Base-by-base conservation (phyloP, 23 tunicate species). In the Diplosoma virens region DNA sequence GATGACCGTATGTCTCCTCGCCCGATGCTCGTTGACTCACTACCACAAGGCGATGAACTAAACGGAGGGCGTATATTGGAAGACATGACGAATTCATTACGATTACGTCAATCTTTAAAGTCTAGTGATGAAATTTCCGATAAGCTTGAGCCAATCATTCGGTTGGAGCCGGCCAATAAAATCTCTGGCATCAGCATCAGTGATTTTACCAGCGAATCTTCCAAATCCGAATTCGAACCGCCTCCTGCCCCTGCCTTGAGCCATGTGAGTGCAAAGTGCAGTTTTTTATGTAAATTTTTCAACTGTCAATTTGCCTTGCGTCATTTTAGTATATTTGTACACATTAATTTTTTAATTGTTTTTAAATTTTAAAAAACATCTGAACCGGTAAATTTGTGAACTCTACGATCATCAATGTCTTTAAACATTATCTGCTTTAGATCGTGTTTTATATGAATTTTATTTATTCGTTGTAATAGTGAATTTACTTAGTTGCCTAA, bases 111-210 rank as follows among this genome's bases (percentile, higher is more conserved):
- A 11, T 5, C 64, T 25, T 7, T 75, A 5, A 25, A 37, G 2
- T 23, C 71, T 11, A 36, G 56, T 7, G 21, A 60, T 3, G 26
- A 37, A 60, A 21, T 77, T 22, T 41, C 55, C 21, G 71, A 58
- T 35, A 58, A 58, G 26, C 48, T 18, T 9, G 52, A 34, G 37
- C 73, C 71, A 6, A 25, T 7, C 1, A 72, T 81, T 14, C 18
- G 25, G 6, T 30, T 71, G 23, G 86, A 81, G 18, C 26, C 55
- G 30, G 32, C 78, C 25, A 37, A 29, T 35, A 59, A 71, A 59
- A 79, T 79, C 33, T 48, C 87, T 25, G 87, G 66, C 17, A 59
- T 82, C 9, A 74, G 78, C 50, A 25, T 82, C 26, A 82, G 87
- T 75, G 87, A 74, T 65, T 34, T 82, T 30, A 48, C 81, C 11